Percentiles rank a stretch among this genome's conserved stretches.
Evolutionary conservation across 2,797 vertebrate genomes (phyloP).

Genomic region (Danionella dracula): DNA sequence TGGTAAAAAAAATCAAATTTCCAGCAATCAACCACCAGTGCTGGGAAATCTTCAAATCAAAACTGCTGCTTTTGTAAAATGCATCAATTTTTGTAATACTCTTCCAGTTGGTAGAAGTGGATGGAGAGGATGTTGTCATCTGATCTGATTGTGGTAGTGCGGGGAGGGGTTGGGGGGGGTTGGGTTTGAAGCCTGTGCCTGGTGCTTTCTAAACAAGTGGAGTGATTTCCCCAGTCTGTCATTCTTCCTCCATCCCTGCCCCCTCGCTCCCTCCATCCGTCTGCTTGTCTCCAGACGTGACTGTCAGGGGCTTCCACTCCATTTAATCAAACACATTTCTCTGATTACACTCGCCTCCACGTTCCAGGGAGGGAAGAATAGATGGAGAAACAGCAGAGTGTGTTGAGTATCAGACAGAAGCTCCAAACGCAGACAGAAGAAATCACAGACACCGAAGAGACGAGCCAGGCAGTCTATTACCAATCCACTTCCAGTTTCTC

Average conservation of each 20-base stretch:
- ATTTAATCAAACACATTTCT: slow-evolving; percentile 50
- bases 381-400: slow-evolving; percentile 25
- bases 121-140: slow-evolving; percentile 31
- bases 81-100: too few relatives aligned
- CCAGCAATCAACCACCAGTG: too few relatives aligned
- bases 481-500: slow-evolving; percentile 45
- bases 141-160: not conserved
- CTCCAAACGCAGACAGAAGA: slow-evolving; percentile 58
- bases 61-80: too few relatives aligned
- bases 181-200: slow-evolving; percentile 12
- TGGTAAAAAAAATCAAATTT: too few relatives aligned
- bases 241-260: slow-evolving; percentile 20
- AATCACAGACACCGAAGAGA: slow-evolving; percentile 43
- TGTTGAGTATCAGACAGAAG: slow-evolving; percentile 40
- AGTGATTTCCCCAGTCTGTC: slow-evolving; percentile 38
- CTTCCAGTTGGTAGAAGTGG: slow-evolving; percentile 6
- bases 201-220: slow-evolving; percentile 27
- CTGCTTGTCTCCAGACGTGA: slow-evolving; percentile 30
- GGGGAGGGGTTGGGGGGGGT: not conserved
- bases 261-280: slow-evolving; percentile 20
- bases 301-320: slow-evolving; percentile 47
- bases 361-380: slow-evolving; percentile 18
- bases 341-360: slow-evolving; percentile 45
- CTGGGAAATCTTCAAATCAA: too few relatives aligned
- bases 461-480: slow-evolving; percentile 41